Evolutionary conservation across 2,797 vertebrate genomes (phyloP), one percentile per base, ranked within the genome.

Genomic region (Enteromius fasciolatus): DNA sequence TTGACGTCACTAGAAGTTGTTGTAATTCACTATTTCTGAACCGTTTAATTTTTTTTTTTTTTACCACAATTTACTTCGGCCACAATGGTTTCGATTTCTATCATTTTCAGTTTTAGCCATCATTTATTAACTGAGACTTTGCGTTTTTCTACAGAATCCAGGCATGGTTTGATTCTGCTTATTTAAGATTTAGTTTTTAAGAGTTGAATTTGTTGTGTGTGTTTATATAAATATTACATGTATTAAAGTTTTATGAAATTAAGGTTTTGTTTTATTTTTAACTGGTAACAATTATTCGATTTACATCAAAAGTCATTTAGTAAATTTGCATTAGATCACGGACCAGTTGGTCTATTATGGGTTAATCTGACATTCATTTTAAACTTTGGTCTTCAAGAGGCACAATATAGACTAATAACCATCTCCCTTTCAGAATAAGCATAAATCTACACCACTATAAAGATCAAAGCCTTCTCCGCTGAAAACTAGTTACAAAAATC

Each of bases 311-410:
- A 52, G 23, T 23, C 11, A 50, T 5, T 5, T 20, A 5, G 14
- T 20, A 20, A 23, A 52, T 54, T 74, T 7, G 20, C 11, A 36
- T 74, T 20, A 7, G n/a, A 57, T 23, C 4, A 28, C 8, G 8
- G 14, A 39, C 8, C 5, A 8, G 2, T 52, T 52, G 25, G 48
- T 33, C 17, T 59, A 0, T 14, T 8, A 20, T 23, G 4, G 1
- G 25, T 80, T 23, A 7, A 28, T 44, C 36, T 23, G 15, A 39
- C n/a, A 25, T 59, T 39, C 52, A 74, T 20, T 57, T 57, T 61
- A 28, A 5, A 23, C 39, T 81, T 81, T 75, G 59, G 80, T 81
- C 17, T 81, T 5, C 5, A 66, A 11, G 80, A 81, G 59, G 70
- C 59, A 81, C 80, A 54, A 9, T 80, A 46, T 36, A 59, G 52